Evolutionary conservation across 2,888 invertebrate species (phyloP), one percentile per base, ranked within the genome.

Genomic region (Disparrhopalites patrizii): DNA sequence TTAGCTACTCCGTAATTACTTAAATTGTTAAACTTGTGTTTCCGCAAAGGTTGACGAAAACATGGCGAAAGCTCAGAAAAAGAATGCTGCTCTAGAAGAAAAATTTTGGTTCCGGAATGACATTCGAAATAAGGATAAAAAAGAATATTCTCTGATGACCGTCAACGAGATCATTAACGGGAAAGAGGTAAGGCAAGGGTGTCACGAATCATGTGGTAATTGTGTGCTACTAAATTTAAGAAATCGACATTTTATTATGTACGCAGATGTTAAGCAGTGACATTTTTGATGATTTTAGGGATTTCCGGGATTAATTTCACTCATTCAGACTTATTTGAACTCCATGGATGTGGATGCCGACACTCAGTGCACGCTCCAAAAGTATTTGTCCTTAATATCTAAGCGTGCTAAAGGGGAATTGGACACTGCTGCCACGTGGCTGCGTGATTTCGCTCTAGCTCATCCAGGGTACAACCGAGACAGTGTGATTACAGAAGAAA

Each of bases 261-360:
- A 10, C 15, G 7, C 36, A 36, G 7, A 10, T 10, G 7, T 36
- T 36, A 10, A 15, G 15, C n/a, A 10, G 31, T 30, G 30, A 28
- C n/a, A 5, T 30, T n/a, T 52, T 27, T 52, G 3, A 23, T 68
- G 55, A 50, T 60, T 33, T 15, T 61, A 75, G 73, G 72, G 88
- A 68, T 99, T 98, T 82, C 95, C 96, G 27, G 99, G 99, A 0
- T 83, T 99, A 76, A 87, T 97, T 73, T 92, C 96, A 3, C 82
- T 99, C 75, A 93, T 99, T 69, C 90, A 93, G 79, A 92, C 90
- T 76, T 99, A 95, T 81, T 83, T 99, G 76, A 89, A 90, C 73
- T 91, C 90, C 68, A 93, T 97, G 87, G 97, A 99, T 79, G 91
- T 97, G 57, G 99, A 99, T 81, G 94, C 96, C 1, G 98, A 98